These are phyloP conservation scores for Amphilophus citrinellus DNA, from an alignment of 2,113 vertebrate species.

Conservation along the genomic window DNA sequence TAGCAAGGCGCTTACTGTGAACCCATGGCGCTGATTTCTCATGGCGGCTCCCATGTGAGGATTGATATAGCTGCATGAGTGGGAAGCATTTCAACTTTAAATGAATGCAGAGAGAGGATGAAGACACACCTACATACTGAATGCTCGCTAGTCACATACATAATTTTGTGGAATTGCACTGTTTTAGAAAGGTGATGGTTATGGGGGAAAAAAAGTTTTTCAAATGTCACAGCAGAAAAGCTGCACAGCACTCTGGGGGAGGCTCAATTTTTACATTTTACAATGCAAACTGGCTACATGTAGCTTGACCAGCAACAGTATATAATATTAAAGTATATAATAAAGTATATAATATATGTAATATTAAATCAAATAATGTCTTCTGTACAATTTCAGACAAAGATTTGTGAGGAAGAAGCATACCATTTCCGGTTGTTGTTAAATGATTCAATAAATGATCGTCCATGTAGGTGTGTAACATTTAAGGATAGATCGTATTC, in stretches of 20 bases:
- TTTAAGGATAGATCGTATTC: not conserved
- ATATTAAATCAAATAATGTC: not conserved
- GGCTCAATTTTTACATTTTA: not conserved
- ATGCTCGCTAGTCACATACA: not conserved
- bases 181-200: not conserved
- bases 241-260: not conserved
- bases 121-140: not conserved
- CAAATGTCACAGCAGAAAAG: not conserved
- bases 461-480: not conserved
- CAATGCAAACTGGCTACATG: not conserved
- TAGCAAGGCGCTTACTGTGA: constrained; percentile 17
- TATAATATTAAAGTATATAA: not conserved
- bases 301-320: not conserved
- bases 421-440: rapidly evolving
- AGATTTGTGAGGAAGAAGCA: not conserved
- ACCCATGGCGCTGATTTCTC: constrained; percentile 17
- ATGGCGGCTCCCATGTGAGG: constrained; percentile 14
- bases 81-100: constrained; percentile 27
- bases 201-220: not conserved
- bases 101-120: not conserved
- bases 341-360: too few species aligned
- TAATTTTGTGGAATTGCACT: not conserved
- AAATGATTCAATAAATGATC: not conserved
- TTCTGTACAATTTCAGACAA: not conserved
- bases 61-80: constrained; percentile 23